Conservation (phyloP, 2,797 vertebrate genomes). For the Clangula hyemalis region DNA sequence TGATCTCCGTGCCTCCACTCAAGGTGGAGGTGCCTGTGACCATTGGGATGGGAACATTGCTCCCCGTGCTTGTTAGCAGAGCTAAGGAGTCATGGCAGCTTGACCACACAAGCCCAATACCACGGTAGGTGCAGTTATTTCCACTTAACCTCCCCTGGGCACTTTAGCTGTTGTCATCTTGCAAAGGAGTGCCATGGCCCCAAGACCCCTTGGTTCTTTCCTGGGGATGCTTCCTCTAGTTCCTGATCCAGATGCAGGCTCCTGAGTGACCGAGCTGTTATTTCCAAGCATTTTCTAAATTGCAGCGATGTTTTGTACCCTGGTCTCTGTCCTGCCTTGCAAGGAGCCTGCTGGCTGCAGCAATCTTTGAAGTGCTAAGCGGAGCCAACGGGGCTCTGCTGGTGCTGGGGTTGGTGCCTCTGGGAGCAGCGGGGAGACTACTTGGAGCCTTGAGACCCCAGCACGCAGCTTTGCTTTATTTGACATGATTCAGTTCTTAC, state of each 20-base stretch:
- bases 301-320: rapidly evolving
- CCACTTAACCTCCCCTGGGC: not conserved
- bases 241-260: not conserved
- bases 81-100: not conserved
- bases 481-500: rapidly evolving
- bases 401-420: not conserved
- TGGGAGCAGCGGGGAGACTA: rapidly evolving
- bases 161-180: not conserved
- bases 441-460: not conserved
- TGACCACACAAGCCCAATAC: not conserved
- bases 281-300: not conserved
- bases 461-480: not conserved
- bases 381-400: rapidly evolving
- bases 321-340: not conserved
- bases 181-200: not conserved
- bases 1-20: not conserved
- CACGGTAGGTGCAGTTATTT: not conserved
- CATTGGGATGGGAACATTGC: not conserved
- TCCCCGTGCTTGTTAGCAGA: not conserved
- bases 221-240: not conserved
- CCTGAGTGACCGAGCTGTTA: not conserved
- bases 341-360: not conserved
- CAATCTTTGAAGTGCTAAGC: not conserved
- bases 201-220: not conserved
- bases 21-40: not conserved